Evolutionary conservation across 2,797 vertebrate species (phyloP), one percentile per base, ranked within the genome.

Genomic region (Cossypha heuglini): DNA sequence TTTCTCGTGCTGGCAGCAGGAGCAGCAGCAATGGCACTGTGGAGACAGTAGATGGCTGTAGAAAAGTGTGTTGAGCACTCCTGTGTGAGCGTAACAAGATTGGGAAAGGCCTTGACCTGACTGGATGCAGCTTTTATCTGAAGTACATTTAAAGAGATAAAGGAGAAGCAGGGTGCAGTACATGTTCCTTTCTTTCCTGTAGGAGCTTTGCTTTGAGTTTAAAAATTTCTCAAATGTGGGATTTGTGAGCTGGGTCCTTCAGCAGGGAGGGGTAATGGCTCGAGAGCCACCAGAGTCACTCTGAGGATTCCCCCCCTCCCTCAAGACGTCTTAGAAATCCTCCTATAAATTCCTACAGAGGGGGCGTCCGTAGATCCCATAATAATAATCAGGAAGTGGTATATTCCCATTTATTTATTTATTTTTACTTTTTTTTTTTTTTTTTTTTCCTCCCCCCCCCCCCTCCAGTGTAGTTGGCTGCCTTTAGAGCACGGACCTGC

Each of bases 41-140:
- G 82, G 90, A 94, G 98, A 98, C 98, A 97, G 98, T 98, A 98
- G 98, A 98, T 98, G 98, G 98, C 98, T 98, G 98, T 98, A 98
- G 98, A 98, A 98, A 98, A 98, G 98, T 98, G 94, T 85, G 97
- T 95, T 97, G 97, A 97, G 77, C 96, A 8, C 64, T 88, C 95
- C 83, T 93, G 95, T 76, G 93, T 86, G 84, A 95, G 97, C 94
- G 96, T 98, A 97, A 95, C 97, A 96, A 97, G 97, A 97, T 97
- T 97, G 96, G 97, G 97, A 97, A 97, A 98, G 98, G 98, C 98
- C 98, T 98, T 98, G 98, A 98, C 98, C 97, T 84, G 97, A 91
- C 97, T 96, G 97, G 97, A 97, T 96, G 96, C 97, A 79, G 98
- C 98, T 98, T 98, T 98, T 98, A 98, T 98, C 98, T 98, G 98